Evolutionary conservation across 2,888 invertebrate species (phyloP), one percentile per base, ranked within the genome.

Genomic region (Orgyia antiqua): DNA sequence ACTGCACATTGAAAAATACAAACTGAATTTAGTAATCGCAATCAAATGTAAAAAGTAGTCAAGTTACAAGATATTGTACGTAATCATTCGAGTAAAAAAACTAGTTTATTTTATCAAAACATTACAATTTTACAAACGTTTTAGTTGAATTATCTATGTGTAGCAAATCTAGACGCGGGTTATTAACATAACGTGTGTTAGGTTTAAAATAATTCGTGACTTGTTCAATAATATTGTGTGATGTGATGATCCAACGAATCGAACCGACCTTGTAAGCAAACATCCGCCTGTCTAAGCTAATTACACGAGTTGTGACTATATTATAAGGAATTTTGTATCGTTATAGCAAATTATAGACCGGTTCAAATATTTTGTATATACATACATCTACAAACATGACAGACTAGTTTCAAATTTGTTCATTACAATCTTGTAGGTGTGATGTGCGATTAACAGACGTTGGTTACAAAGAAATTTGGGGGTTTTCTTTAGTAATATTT

Each of bases 261-360:
- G 46, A 51, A 45, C 47, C 48, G 58, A 52, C 56, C 57, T 56
- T 58, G 50, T 36, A 36, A n/a, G 12, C 23, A 35, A 38, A 47
- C 49, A 61, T 62, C 61, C 57, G 62, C 42, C 33, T 48, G 39
- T 40, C 39, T 48, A 28, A 44, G 42, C 46, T 36, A 38, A 44
- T 41, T 21, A 33, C 17, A 25, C 20, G 17, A 10, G 13, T 27
- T 34, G 32, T 51, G 51, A 51, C 46, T 46, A 42, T 34, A 31
- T 43, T 41, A 28, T 30, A 26, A 29, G 54, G 51, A 50, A 51
- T 51, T 46, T 50, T 8, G 26, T 40, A 27, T 32, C 32, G 33
- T 24, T 37, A 27, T 17, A 34, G 38, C 31, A 28, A 40, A 52
- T 42, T 26, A 20, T 11, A 11, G 15, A 21, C 10, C 13, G 23